Conservation (phyloP, 2,888 invertebrate genomes). For the Lasioglossum zephyrum region DNA sequence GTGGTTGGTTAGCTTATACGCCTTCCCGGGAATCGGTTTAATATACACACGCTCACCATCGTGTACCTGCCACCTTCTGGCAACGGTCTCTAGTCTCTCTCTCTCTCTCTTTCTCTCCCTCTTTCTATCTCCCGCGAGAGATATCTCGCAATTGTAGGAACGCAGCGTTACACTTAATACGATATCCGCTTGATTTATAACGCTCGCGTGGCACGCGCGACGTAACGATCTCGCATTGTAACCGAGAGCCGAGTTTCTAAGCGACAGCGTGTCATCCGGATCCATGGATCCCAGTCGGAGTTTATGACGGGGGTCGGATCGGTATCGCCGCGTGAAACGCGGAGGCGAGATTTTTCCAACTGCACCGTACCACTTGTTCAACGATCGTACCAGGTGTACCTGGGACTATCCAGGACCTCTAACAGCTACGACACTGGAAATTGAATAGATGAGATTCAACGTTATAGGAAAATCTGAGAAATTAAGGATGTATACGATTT, state of each 20-base stretch:
- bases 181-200: constrained; percentile 40
- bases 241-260: not conserved
- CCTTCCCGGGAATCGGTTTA: constrained; percentile 81
- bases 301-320: constrained; percentile 4
- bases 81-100: not conserved
- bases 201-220: constrained; percentile 26
- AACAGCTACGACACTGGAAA: too few species aligned
- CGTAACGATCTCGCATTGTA: constrained; percentile 6
- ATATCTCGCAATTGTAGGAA: constrained; percentile 31
- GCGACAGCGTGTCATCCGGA: constrained; percentile 11
- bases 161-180: constrained; percentile 32
- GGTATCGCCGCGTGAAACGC: constrained; percentile 6
- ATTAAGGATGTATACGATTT: too few species aligned
- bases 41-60: constrained; percentile 66
- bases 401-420: not conserved
- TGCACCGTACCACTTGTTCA: not conserved
- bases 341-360: constrained; percentile 7
- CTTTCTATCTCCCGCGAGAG: constrained; percentile 1
- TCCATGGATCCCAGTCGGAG: not conserved
- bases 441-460: too few species aligned
- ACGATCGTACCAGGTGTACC: not conserved
- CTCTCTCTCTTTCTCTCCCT: constrained; percentile 4
- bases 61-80: constrained; percentile 31
- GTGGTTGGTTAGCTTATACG: constrained; percentile 82
- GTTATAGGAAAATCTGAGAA: too few species aligned